Percentiles rank a stretch among this genome's conserved stretches.
Evolutionary conservation across 2,113 vertebrate genomes (phyloP).

Genomic region (Hipposideros armiger): DNA sequence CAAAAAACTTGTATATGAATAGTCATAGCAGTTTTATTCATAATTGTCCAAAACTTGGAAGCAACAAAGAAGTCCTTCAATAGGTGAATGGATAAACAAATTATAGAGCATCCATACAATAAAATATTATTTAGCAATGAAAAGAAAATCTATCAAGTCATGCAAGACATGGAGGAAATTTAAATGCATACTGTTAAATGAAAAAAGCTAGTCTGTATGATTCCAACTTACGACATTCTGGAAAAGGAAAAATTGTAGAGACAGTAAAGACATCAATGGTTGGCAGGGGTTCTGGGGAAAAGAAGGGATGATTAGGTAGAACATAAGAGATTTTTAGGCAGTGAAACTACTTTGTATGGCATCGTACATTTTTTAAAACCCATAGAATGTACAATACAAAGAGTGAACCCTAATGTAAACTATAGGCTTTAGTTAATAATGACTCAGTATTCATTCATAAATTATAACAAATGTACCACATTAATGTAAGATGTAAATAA

Average conservation of each 20-base stretch:
- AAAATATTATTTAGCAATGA: slow-evolving; percentile 13
- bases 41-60: slow-evolving; percentile 1
- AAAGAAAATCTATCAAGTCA: not conserved
- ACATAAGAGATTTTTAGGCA: not conserved
- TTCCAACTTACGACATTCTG: not conserved
- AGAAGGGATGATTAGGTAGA: not conserved
- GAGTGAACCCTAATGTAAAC: not conserved
- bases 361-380: not conserved
- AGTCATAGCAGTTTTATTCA: not conserved
- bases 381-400: not conserved
- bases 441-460: not conserved
- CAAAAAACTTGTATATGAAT: not conserved
- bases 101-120: not conserved
- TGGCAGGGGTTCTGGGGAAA: not conserved
- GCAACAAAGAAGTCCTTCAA: not conserved
- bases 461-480: not conserved
- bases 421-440: not conserved
- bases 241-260: not conserved
- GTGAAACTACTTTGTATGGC: not conserved
- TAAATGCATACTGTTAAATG: not conserved
- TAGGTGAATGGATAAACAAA: not conserved
- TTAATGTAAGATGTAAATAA: not conserved
- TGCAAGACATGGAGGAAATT: not conserved
- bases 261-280: not conserved
- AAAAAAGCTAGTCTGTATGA: not conserved